Evolutionary conservation across 2,888 invertebrate species (phyloP).

Genomic region (Sericinus montela): DNA sequence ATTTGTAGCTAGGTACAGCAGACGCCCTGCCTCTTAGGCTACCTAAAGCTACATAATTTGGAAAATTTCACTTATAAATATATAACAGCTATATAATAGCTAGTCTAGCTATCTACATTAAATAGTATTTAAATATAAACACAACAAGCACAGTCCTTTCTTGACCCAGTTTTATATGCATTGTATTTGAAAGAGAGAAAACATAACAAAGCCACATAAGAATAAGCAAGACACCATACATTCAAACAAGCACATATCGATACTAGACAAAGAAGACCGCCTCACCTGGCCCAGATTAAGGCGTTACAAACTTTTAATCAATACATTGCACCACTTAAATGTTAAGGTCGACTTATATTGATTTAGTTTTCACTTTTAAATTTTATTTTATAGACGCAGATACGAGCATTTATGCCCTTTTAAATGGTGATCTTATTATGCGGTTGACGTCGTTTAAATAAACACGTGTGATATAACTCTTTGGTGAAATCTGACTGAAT

Average conservation of each 20-base stretch:
- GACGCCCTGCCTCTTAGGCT: no score
- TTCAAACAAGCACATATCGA: constrained; percentile 3
- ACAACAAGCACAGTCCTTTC: background rate
- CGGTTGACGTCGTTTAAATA: constrained; percentile 9
- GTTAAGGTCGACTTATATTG: constrained; percentile 44
- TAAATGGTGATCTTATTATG: background rate
- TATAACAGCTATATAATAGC: no score
- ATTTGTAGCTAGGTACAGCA: no score
- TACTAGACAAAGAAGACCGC: constrained; percentile 32
- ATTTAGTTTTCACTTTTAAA: constrained; percentile 34
- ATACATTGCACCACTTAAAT: constrained; percentile 52
- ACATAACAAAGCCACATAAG: background rate
- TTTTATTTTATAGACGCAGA: constrained; percentile 18
- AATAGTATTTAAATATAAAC: no score
- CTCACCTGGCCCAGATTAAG: constrained; percentile 47
- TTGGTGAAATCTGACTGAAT: constrained; percentile 32
- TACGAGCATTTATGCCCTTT: background rate
- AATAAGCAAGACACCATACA: background rate
- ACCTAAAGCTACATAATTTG: no score
- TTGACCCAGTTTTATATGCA: background rate
- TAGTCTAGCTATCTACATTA: no score
- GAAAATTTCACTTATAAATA: no score
- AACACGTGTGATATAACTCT: constrained; percentile 38
- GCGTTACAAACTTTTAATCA: constrained; percentile 38
- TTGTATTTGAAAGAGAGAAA: background rate